Conservation (phyloP, 2,888 invertebrate genomes). For the Drosophila siamana region DNA sequence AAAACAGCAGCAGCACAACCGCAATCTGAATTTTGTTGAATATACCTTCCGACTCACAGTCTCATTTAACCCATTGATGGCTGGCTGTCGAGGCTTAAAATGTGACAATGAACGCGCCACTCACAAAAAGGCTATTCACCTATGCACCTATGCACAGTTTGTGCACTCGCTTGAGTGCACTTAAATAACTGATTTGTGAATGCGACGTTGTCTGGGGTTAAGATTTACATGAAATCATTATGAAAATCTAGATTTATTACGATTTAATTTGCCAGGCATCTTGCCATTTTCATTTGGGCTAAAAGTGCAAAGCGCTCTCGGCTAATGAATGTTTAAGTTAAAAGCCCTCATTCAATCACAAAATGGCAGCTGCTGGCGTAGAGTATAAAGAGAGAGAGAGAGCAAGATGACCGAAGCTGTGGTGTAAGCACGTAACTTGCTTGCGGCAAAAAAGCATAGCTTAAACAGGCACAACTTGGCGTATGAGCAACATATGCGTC, state of each 20-base stretch:
- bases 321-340: conserved; percentile 49
- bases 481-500: conserved; percentile 55
- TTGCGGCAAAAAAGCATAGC: conserved; percentile 52
- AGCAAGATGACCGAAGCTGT: not conserved
- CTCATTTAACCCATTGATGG: conserved; percentile 26
- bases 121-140: conserved; percentile 22
- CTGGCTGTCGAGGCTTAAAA: not conserved
- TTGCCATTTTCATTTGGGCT: conserved; percentile 20
- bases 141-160: conserved; percentile 14
- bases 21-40: conserved; percentile 14
- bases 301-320: conserved; percentile 14
- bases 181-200: not conserved
- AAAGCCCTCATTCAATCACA: conserved; percentile 19
- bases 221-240: conserved; percentile 10
- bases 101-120: not conserved
- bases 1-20: not conserved
- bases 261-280: conserved; percentile 18
- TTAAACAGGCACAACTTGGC: conserved; percentile 52
- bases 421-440: conserved; percentile 17
- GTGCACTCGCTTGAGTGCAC: not conserved
- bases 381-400: not conserved
- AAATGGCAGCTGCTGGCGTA: not conserved
- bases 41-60: not conserved
- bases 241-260: conserved; percentile 10
- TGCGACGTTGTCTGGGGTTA: conserved; percentile 8